Evolutionary conservation across 2,113 vertebrate species (phyloP).

Genomic region (Cyanoderma ruficeps): DNA sequence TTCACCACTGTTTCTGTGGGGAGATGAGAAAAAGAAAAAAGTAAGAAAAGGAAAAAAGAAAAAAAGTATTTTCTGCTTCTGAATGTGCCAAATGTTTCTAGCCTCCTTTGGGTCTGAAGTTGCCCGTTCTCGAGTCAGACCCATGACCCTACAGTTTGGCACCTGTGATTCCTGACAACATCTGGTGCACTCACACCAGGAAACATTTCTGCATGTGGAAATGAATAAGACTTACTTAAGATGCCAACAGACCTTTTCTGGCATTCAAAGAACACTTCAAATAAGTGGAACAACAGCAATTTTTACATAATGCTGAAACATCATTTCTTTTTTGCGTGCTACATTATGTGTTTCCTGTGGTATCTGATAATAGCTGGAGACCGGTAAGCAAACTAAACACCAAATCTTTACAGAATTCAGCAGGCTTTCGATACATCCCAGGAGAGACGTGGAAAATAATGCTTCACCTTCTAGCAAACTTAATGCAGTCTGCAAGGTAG

Average conservation of each 20-base stretch:
- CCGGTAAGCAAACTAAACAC: constrained; percentile 9
- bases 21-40: too few species aligned
- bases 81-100: background rate
- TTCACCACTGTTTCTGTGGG: background rate
- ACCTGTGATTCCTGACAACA: background rate
- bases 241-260: background rate
- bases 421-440: background rate
- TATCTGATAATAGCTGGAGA: constrained; percentile 12
- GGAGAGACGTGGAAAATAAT: constrained; percentile 18
- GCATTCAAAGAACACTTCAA: background rate
- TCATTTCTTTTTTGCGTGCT: background rate
- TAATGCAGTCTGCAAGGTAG: constrained; percentile 54
- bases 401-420: constrained; percentile 8
- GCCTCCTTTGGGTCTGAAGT: background rate
- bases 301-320: constrained; percentile 41
- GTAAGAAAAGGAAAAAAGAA: too few species aligned
- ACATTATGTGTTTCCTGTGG: background rate
- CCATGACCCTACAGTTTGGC: background rate
- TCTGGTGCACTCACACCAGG: background rate
- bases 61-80: background rate
- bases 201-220: background rate
- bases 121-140: background rate
- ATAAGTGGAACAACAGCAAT: background rate
- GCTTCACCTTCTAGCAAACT: constrained; percentile 53
- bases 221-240: background rate